phyloP scores from a whole-genome alignment of 2,888 invertebrate genomes.

The Cataglyphis albicans region DNA sequence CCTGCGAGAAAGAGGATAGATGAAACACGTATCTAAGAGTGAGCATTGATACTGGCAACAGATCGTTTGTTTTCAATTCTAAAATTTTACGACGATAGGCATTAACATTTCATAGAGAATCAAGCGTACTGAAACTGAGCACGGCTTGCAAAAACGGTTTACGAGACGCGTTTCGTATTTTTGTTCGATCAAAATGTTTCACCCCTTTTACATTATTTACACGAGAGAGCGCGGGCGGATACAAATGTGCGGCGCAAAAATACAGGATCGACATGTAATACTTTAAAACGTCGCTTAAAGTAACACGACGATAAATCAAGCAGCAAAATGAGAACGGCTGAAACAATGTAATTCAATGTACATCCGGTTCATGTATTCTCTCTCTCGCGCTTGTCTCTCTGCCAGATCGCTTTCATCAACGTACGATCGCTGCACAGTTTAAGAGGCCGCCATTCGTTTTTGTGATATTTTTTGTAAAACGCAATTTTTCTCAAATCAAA shows the following conservation, averaged over 20 bases:
- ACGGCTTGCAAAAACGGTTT: constrained; percentile 59
- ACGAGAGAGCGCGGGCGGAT: constrained; percentile 10
- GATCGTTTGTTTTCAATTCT: constrained; percentile 57
- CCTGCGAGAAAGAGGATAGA: background rate
- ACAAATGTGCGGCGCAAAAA: constrained; percentile 47
- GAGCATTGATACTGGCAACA: constrained; percentile 33
- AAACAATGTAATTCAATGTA: constrained; percentile 64
- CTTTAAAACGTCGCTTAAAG: constrained; percentile 61
- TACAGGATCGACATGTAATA: constrained; percentile 58
- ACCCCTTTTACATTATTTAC: constrained; percentile 63
- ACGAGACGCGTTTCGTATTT: constrained; percentile 54
- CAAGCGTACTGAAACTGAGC: constrained; percentile 47
- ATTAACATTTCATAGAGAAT: constrained; percentile 64
- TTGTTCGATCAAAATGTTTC: constrained; percentile 53
- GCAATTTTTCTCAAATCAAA: constrained; percentile 68
- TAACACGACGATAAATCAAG: constrained; percentile 65
- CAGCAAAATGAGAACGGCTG: constrained; percentile 60
- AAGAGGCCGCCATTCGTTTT: constrained; percentile 53
- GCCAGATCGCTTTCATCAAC: constrained; percentile 57
- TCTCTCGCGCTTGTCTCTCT: constrained; percentile 56
- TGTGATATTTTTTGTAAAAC: constrained; percentile 50
- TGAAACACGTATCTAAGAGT: constrained; percentile 5
- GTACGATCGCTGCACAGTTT: constrained; percentile 65
- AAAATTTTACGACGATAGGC: constrained; percentile 59
- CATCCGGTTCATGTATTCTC: constrained; percentile 50